These are phyloP conservation scores for Brachypteracias leptosomus DNA, from an alignment of 2,113 vertebrate genomes.

Conservation along the genomic window DNA sequence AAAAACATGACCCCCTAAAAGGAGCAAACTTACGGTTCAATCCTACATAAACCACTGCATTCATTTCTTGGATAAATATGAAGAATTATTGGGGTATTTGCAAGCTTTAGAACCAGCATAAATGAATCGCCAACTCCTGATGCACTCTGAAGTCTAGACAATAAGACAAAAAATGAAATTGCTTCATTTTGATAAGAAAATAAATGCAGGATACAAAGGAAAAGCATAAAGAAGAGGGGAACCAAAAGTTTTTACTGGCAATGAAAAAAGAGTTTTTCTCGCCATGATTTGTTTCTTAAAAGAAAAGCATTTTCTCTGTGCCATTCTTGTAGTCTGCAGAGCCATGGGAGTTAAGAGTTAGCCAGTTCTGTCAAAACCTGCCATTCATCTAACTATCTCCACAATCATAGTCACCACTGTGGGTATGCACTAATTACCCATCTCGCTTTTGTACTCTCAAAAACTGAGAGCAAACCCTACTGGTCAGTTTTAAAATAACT, in stretches of 20 bases:
- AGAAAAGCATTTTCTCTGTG: not conserved
- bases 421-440: not conserved
- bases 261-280: not conserved
- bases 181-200: not conserved
- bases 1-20: not conserved
- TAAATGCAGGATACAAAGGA: not conserved
- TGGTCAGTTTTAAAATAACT: slow-evolving; percentile 54
- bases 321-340: not conserved
- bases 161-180: not conserved
- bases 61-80: not conserved
- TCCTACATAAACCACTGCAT: not conserved
- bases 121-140: not conserved
- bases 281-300: not conserved
- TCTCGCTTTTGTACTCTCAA: not conserved
- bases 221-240: not conserved
- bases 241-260: not conserved
- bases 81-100: not conserved
- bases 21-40: not conserved
- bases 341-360: not conserved
- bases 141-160: not conserved
- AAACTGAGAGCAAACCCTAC: not conserved
- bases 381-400: not conserved
- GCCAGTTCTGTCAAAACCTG: not conserved
- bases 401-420: not conserved
- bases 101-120: not conserved